These are phyloP conservation scores for Myripristis murdjan DNA, from an alignment of 2,797 vertebrate genomes.

Conservation along the genomic window DNA sequence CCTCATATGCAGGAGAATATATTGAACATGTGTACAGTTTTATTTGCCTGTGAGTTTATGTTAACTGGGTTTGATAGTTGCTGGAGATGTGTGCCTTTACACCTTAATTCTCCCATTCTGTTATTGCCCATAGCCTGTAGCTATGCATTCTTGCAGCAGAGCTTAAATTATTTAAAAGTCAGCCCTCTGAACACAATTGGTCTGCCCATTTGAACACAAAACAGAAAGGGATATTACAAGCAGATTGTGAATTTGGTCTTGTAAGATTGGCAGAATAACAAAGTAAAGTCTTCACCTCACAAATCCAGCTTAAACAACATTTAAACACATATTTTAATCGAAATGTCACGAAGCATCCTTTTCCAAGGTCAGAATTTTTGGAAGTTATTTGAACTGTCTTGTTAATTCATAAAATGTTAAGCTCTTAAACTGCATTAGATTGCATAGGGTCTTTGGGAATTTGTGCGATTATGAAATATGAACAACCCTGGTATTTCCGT, in stretches of 20 bases:
- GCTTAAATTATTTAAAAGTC: background rate
- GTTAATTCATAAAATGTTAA: background rate
- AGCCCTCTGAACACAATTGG: background rate
- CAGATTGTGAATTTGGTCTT: too few relatives aligned
- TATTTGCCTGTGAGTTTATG: background rate
- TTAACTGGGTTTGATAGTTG: background rate
- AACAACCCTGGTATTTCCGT: background rate
- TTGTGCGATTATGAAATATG: background rate
- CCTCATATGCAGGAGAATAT: background rate
- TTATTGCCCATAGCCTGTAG: background rate
- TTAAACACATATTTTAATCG: background rate
- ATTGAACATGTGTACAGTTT: background rate
- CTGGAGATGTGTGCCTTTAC: too few relatives aligned
- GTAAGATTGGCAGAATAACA: too few relatives aligned
- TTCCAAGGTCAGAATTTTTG: background rate
- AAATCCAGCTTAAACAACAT: too few relatives aligned
- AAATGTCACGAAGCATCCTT: slow-evolving; percentile 14
- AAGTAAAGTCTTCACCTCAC: too few relatives aligned
- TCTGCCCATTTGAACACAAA: background rate
- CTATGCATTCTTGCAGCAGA: background rate
- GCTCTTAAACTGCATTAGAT: background rate
- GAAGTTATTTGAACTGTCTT: background rate
- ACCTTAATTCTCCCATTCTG: too few relatives aligned
- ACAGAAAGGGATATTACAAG: background rate
- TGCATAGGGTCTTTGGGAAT: background rate